Evolutionary conservation across 2,888 invertebrate species (phyloP), one percentile per base, ranked within the genome.

Genomic region (Frankliniella intonsa): DNA sequence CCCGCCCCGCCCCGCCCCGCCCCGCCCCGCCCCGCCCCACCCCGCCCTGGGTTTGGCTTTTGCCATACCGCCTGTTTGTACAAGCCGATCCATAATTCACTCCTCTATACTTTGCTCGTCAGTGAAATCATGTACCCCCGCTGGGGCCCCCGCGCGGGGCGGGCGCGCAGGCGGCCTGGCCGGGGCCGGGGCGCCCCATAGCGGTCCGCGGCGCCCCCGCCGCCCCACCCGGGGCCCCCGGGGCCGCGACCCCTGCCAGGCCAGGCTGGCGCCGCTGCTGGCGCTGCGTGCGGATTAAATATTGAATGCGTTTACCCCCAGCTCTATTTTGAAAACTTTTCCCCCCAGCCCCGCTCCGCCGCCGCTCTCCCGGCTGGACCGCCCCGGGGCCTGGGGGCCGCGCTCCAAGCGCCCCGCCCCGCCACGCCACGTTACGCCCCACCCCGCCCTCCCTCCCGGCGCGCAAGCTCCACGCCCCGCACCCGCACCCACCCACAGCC

Each of bases 251-350:
- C 22, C 69, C 9, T 1, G 55, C 55, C 55, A 8, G 2, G 69
- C 55, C 55, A 8, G 1, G 55, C 55, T 22, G 11, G 69, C 69
- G 69, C 69, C 69, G 69, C 69, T 22, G 22, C 69, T 17, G 69
- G 25, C 25, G 69, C 69, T 22, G 69, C 69, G 69, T 76, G 69
- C 69, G 69, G 69, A 76, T 76, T 76, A 76, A 76, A 76, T 76
- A 76, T 76, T 76, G 69, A 76, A 76, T 76, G 69, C 69, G 69
- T 76, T 76, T 76, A 76, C 69, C 69, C 69, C 69, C 69, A 76
- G 69, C 69, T 76, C 69, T 76, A 76, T 76, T 76, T 76, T 76
- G 69, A 76, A 76, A 76, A 76, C 69, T 76, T 76, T 76, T 76
- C 69, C 69, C 69, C 55, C 17, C 55, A 38, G 5, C 38, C 38